Base-by-base conservation (phyloP, 2,113 vertebrate genomes). In the Octodon degus region DNA sequence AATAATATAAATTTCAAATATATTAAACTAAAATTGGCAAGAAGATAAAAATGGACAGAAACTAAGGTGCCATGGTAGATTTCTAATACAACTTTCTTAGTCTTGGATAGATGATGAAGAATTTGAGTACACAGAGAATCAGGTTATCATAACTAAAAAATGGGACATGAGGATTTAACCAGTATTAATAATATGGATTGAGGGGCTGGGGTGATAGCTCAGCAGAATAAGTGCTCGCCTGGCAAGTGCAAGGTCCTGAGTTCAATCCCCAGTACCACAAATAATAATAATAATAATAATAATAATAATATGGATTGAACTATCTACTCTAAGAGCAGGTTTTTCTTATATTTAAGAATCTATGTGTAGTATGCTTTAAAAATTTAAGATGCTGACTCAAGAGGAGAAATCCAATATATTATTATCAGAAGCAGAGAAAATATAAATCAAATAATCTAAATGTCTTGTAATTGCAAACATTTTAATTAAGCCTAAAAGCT, bases 101-200 rank as follows among this genome's bases (percentile, higher is more conserved):
- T 47, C 25, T 86, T 90, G 63, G 47, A 68, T 24, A 91, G 53
- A 95, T 79, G n/a, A 94, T 60, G 79, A 94, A 93, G 47, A 93
- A 86, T 91, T 67, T 83, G 72, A 94, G 25, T 70, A 89, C 32
- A 53, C 3, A 19, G n/a, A 94, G 27, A 86, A 79, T 2, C 81
- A 4, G 24, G 68, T 50, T 68, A 68, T 82, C 76, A 68, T 19
- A 87, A 96, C 82, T 90, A 95, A 92, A 91, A 85, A 96, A 91
- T 4, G 14, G 47, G 91, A 95, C 34, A 67, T 60, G 19, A 84
- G 19, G 94, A 86, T 53, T 93, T 50, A 30, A 67, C 72, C 55
- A 96, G 11, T 70, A 60, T 76, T 86, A 84, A 81, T 68, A 95
- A 91, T n/a, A 65, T 37, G 13, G n/a, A 96, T 67, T 92, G 24